Evolutionary conservation across 2,113 vertebrate genomes (phyloP).

Genomic region (Budorcas taxicolor): DNA sequence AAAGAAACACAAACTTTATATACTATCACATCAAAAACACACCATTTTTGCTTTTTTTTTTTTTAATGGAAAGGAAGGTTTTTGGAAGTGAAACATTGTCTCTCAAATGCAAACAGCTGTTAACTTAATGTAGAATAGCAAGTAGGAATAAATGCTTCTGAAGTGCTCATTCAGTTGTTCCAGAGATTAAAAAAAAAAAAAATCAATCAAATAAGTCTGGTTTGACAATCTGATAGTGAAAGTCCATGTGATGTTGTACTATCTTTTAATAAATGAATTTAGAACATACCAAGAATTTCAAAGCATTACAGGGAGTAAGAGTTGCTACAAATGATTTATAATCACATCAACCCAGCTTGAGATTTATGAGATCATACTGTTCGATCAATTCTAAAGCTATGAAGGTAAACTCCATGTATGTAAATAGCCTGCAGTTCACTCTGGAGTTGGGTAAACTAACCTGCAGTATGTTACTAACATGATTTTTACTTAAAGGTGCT

Average conservation of each 20-base stretch:
- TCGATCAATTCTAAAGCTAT: constrained; percentile 40
- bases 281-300: constrained; percentile 55
- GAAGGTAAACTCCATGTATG: constrained; percentile 23
- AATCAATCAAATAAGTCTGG: background rate
- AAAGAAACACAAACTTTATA: background rate
- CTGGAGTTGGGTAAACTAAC: background rate
- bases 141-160: background rate
- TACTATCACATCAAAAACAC: background rate
- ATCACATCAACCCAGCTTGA: constrained; percentile 6
- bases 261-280: constrained; percentile 57
- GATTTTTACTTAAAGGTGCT: constrained; percentile 48
- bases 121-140: background rate
- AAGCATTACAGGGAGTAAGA: constrained; percentile 29
- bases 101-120: background rate
- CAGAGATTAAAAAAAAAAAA: background rate
- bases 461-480: background rate
- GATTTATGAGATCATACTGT: constrained; percentile 29
- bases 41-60: background rate
- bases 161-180: background rate
- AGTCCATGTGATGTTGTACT: background rate
- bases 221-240: background rate
- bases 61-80: background rate
- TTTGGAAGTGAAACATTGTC: background rate
- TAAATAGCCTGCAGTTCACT: constrained; percentile 22
- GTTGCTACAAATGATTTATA: constrained; percentile 59